Percentiles rank a stretch among this genome's conserved stretches.
These are phyloP conservation scores for Achroia grisella DNA, from an alignment of 1,140 invertebrate species.

Conservation along the genomic window DNA sequence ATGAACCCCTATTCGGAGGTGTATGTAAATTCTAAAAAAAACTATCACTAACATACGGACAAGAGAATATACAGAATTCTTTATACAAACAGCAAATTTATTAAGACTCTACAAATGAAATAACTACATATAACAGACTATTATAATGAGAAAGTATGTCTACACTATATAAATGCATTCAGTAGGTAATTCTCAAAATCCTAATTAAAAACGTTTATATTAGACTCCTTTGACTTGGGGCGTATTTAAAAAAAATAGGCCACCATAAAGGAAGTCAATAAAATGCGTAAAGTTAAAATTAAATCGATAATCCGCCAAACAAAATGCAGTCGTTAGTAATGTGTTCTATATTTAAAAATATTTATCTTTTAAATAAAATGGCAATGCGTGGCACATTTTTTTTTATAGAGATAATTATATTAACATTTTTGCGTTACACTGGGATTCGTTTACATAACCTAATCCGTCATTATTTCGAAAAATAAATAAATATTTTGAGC, in stretches of 20 bases:
- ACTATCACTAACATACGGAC: no score
- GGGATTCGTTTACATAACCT: neutral
- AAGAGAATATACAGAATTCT: no score
- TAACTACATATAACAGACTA: no score
- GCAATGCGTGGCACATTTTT: neutral
- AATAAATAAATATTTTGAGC: conserved; percentile 10
- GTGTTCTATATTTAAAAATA: neutral
- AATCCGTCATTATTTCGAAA: neutral
- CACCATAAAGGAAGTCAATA: no score
- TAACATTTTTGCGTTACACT: neutral
- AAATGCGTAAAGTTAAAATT: neutral
- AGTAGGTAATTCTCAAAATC: neutral
- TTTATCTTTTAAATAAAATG: neutral
- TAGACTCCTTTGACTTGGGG: no score
- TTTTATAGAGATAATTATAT: neutral
- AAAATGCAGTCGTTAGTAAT: neutral
- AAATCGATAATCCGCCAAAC: neutral
- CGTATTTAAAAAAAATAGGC: no score
- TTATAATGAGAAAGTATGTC: no score
- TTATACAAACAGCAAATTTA: no score
- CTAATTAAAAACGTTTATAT: conserved; percentile 1
- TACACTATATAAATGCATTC: neutral
- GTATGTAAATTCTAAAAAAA: no score
- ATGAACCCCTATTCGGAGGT: no score
- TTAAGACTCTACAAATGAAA: no score